These are phyloP conservation scores for Drosophila subobscura DNA, from an alignment of 1,140 invertebrate genomes.

Conservation along the genomic window DNA sequence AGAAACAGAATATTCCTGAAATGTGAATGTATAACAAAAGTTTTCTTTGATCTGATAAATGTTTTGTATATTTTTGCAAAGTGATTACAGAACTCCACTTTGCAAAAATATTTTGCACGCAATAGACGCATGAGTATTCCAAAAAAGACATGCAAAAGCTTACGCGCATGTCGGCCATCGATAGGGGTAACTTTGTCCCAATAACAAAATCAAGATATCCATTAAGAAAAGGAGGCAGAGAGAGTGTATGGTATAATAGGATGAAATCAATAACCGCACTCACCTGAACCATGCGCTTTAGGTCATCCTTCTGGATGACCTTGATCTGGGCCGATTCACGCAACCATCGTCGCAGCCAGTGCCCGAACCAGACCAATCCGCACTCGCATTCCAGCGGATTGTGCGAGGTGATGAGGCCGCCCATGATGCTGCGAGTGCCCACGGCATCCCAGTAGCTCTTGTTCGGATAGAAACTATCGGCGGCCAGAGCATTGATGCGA, in stretches of 20 bases:
- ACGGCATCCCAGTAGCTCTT: constrained; percentile 92
- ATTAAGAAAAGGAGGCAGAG: constrained; percentile 3
- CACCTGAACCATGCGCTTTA: constrained; percentile 82
- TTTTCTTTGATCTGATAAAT: not conserved
- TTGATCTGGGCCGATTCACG: constrained; percentile 87
- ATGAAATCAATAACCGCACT: constrained; percentile 6
- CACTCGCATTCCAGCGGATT: constrained; percentile 95
- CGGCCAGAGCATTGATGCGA: constrained; percentile 90
- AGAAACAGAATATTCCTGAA: not conserved
- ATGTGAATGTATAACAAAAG: not conserved
- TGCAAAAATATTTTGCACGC: not conserved
- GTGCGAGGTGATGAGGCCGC: constrained; percentile 91
- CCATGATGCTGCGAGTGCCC: constrained; percentile 88
- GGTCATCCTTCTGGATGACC: constrained; percentile 82
- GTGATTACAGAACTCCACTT: not conserved
- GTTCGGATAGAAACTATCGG: constrained; percentile 93
- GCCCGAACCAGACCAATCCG: constrained; percentile 93
- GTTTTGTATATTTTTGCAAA: not conserved
- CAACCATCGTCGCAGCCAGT: constrained; percentile 93
- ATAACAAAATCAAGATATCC: constrained; percentile 48
- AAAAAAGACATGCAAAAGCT: constrained; percentile 46
- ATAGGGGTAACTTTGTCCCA: constrained; percentile 72
- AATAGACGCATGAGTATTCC: constrained; percentile 5
- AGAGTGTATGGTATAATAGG: not conserved
- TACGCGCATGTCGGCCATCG: constrained; percentile 78